phyloP scores from a whole-genome alignment of 2,113 vertebrate species.

The Melanotaenia duboulayi region DNA sequence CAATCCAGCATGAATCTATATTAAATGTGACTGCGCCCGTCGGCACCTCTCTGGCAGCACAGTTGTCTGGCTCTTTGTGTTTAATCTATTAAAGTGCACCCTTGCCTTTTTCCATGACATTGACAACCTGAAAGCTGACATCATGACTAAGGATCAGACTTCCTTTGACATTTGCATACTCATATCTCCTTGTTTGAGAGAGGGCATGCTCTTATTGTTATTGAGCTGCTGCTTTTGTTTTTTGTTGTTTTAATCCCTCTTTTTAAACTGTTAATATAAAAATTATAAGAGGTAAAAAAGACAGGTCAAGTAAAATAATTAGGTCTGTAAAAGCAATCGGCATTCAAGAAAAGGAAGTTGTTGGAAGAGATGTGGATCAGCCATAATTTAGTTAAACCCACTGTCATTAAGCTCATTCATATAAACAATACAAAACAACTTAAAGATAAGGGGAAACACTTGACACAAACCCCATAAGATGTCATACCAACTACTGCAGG shows the following conservation, averaged over 20 bases:
- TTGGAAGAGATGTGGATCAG: background rate
- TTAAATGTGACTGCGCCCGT: conserved; percentile 79
- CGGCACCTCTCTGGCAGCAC: conserved; percentile 75
- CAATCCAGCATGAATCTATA: conserved; percentile 67
- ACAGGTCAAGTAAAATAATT: too few relatives aligned
- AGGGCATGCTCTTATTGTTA: conserved; percentile 65
- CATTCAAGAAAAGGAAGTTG: background rate
- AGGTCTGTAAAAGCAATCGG: background rate
- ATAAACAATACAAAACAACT: too few relatives aligned
- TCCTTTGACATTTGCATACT: conserved; percentile 67
- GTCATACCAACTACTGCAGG: too few relatives aligned
- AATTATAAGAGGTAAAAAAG: background rate
- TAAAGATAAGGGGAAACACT: too few relatives aligned
- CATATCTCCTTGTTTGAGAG: conserved; percentile 72
- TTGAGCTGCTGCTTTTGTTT: conserved; percentile 23
- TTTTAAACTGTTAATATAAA: conserved; percentile 35
- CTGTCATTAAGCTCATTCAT: background rate
- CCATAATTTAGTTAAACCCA: background rate
- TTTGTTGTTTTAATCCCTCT: conserved; percentile 33
- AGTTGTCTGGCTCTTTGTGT: conserved; percentile 73
- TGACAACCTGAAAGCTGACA: conserved; percentile 80
- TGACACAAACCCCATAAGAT: too few relatives aligned
- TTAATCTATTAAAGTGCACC: conserved; percentile 85
- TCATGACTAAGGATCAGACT: conserved; percentile 75
- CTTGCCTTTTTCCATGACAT: conserved; percentile 77